Conservation (phyloP, 2,113 vertebrate species). For the Syrrhaptes paradoxus region DNA sequence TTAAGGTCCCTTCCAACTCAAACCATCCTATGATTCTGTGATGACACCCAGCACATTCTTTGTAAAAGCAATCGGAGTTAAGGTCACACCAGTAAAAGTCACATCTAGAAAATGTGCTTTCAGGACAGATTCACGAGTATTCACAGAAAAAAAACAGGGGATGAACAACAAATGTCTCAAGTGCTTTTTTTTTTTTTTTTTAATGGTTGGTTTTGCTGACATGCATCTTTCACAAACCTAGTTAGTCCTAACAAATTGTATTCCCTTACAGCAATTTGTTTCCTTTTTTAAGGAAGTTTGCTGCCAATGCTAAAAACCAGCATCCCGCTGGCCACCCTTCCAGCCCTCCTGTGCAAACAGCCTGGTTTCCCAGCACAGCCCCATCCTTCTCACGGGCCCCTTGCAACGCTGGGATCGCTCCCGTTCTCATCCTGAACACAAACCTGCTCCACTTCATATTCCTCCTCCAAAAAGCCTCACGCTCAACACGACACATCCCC, state of each 20-base stretch:
- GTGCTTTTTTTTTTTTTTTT: neutral
- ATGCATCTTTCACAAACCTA: neutral
- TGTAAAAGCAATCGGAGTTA: neutral
- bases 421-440: neutral
- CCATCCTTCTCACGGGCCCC: neutral
- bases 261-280: neutral
- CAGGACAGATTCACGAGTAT: neutral
- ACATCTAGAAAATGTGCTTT: neutral
- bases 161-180: constrained; percentile 25
- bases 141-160: neutral
- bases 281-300: neutral
- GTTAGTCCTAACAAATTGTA: neutral
- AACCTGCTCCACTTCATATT: constrained; percentile 32
- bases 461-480: constrained; percentile 29
- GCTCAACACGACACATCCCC: neutral
- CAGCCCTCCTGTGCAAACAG: neutral
- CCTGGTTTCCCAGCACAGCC: neutral
- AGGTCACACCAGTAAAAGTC: neutral
- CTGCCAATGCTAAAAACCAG: neutral
- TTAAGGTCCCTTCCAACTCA: too few species aligned
- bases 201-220: neutral
- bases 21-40: too few species aligned
- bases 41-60: neutral
- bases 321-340: neutral
- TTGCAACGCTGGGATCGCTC: neutral